Conservation (phyloP, 2,113 vertebrate genomes). For the Menidia beryllina region DNA sequence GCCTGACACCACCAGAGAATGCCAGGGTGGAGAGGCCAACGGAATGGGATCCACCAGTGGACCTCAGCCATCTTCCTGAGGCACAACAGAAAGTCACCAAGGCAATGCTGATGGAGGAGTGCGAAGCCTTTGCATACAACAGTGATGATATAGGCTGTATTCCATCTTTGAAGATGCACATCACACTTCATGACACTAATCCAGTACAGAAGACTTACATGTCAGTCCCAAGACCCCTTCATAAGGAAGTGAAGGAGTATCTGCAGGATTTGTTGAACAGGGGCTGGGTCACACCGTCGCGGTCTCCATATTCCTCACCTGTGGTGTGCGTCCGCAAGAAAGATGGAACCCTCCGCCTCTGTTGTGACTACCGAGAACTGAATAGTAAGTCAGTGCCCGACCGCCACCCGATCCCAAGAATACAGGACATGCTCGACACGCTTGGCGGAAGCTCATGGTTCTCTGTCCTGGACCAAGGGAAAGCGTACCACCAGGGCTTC, state of each 20-base stretch:
- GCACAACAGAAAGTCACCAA: background rate
- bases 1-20: fast-evolving
- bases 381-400: background rate
- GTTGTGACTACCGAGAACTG: background rate
- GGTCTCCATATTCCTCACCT: background rate
- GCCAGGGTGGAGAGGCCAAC: no score
- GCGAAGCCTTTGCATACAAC: constrained; percentile 13
- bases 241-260: constrained; percentile 11
- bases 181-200: background rate
- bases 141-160: constrained; percentile 2
- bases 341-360: background rate
- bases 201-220: constrained; percentile 5
- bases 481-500: constrained; percentile 6
- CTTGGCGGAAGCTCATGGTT: constrained; percentile 13
- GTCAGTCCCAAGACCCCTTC: constrained; percentile 8
- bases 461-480: constrained; percentile 4
- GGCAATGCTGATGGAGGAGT: background rate
- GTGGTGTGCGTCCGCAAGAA: background rate
- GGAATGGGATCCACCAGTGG: constrained; percentile 15
- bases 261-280: background rate
- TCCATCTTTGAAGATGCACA: constrained; percentile 4
- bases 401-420: background rate
- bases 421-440: constrained; percentile 8
- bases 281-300: constrained; percentile 8
- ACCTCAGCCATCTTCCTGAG: background rate